Percentiles rank a stretch among this genome's conserved stretches.
Evolutionary conservation across 1,140 invertebrate genomes (phyloP).

Genomic region (Ceratoteleas bidentatus): DNA sequence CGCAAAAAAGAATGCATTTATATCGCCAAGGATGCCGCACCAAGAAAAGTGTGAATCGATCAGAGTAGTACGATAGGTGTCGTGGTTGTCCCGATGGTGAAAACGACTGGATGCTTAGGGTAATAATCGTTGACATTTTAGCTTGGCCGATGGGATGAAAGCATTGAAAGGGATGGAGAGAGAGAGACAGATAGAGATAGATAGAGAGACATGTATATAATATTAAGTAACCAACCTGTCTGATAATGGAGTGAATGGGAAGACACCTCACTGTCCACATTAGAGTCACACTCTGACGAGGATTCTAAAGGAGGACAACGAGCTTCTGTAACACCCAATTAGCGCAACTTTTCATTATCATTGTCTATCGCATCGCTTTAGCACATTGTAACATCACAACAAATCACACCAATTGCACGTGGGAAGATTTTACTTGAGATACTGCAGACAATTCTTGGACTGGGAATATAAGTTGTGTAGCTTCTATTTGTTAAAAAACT

Average conservation of each 20-base stretch:
- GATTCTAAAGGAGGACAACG: constrained; percentile 84
- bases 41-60: constrained; percentile 66
- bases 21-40: constrained; percentile 74
- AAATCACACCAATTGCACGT: constrained; percentile 21
- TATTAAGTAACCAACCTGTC: constrained; percentile 85
- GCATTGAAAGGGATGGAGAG: constrained; percentile 23
- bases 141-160: background rate
- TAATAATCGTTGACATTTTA: background rate
- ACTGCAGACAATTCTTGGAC: background rate
- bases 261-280: constrained; percentile 89
- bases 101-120: background rate
- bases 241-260: constrained; percentile 90
- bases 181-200: constrained; percentile 66
- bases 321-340: constrained; percentile 84
- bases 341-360: constrained; percentile 72
- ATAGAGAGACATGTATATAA: constrained; percentile 61
- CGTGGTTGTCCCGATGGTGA: background rate
- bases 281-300: constrained; percentile 88
- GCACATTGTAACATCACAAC: constrained; percentile 17
- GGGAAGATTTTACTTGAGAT: background rate
- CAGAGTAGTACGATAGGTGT: too few relatives aligned
- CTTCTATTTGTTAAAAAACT: background rate
- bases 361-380: constrained; percentile 45
- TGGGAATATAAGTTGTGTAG: background rate
- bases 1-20: constrained; percentile 9